These are phyloP conservation scores for Esperia sulphurella DNA, from an alignment of 2,888 invertebrate genomes.

Conservation along the genomic window DNA sequence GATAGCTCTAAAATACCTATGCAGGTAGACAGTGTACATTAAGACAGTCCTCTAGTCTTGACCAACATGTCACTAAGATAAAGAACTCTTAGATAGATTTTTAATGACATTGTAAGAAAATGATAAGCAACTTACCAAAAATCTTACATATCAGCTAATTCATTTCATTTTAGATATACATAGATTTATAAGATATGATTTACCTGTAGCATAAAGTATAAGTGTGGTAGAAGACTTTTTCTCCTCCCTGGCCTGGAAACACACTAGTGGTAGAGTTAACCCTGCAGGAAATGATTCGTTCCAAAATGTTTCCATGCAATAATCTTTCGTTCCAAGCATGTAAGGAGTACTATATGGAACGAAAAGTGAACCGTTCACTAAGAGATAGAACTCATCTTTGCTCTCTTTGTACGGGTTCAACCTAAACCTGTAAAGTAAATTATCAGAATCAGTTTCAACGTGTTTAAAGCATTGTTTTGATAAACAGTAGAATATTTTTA, in stretches of 20 bases:
- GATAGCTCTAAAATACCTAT: too few relatives aligned
- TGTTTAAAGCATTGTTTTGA: too few relatives aligned
- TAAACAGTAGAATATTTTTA: too few relatives aligned
- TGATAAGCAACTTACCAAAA: too few relatives aligned
- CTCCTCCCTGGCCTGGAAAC: constrained; percentile 57
- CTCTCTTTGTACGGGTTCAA: constrained; percentile 67
- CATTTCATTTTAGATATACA: too few relatives aligned
- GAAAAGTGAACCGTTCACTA: constrained; percentile 79
- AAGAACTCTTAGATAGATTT: too few relatives aligned
- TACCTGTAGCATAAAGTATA: constrained; percentile 65
- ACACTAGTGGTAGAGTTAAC: constrained; percentile 76
- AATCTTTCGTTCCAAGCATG: constrained; percentile 73
- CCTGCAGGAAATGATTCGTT: constrained; percentile 61
- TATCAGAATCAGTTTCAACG: neutral
- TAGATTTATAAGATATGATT: neutral
- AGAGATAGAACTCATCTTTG: constrained; percentile 77
- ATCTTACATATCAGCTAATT: too few relatives aligned
- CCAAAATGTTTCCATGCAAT: constrained; percentile 81
- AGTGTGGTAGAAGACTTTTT: constrained; percentile 54
- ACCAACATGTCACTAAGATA: too few relatives aligned
- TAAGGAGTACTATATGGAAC: constrained; percentile 64
- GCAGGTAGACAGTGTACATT: too few relatives aligned
- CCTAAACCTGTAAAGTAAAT: constrained; percentile 60
- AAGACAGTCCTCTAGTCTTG: too few relatives aligned
- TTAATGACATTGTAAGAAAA: too few relatives aligned